phyloP scores from a whole-genome alignment of 2,113 vertebrate species.

The Ceuthmochares aereus region DNA sequence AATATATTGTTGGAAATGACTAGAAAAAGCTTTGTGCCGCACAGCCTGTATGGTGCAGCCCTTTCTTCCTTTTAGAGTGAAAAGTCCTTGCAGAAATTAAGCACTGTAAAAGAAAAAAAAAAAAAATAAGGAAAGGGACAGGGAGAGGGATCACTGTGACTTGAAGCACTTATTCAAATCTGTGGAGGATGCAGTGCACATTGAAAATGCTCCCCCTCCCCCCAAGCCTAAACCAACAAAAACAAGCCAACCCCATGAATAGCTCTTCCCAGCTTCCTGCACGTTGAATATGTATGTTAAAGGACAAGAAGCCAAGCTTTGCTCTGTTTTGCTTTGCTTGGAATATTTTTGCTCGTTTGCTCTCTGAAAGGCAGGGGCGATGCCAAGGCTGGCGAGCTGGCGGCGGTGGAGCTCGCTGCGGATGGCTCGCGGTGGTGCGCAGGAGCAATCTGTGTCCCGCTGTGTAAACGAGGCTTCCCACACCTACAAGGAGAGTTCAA shows the following conservation, averaged over 20 bases:
- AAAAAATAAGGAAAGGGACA: no score
- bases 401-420: slow-evolving; percentile 50
- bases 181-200: not conserved
- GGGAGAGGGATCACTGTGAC: not conserved
- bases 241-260: slow-evolving; percentile 57
- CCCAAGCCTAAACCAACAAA: slow-evolving; percentile 57
- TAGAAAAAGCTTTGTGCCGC: slow-evolving; percentile 47
- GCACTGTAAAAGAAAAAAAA: not conserved
- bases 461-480: slow-evolving; percentile 53
- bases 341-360: slow-evolving; percentile 62
- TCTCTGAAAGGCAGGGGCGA: slow-evolving; percentile 43
- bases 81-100: slow-evolving; percentile 55
- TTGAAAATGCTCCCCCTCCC: not conserved
- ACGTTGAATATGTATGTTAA: slow-evolving; percentile 70
- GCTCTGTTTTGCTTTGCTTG: slow-evolving; percentile 69
- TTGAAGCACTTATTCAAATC: slow-evolving; percentile 37
- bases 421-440: slow-evolving; percentile 63
- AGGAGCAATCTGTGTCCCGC: slow-evolving; percentile 66
- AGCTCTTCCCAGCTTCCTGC: slow-evolving; percentile 70
- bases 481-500: not conserved
- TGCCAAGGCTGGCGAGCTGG: slow-evolving; percentile 67
- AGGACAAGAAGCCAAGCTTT: slow-evolving; percentile 34
- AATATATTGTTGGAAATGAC: slow-evolving; percentile 66
- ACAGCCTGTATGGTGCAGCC: not conserved
- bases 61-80: slow-evolving; percentile 58